A percentile compares a stretch with the other conserved stretches of the same genome.
These are phyloP conservation scores for Saxicola maurus DNA, from an alignment of 2,797 vertebrate genomes.

Conservation along the genomic window DNA sequence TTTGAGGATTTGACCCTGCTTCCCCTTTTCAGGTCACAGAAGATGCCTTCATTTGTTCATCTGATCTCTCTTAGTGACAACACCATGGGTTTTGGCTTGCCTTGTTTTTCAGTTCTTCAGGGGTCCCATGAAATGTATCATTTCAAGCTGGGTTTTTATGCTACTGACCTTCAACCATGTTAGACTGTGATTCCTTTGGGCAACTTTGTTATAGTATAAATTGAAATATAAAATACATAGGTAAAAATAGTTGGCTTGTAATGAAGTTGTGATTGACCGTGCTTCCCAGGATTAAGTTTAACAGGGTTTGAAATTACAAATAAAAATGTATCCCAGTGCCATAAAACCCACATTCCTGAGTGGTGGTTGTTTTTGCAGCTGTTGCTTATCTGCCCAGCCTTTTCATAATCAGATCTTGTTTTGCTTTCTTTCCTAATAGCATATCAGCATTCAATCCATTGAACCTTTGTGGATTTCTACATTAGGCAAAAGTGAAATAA, in stretches of 20 bases:
- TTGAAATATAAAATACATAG: background rate
- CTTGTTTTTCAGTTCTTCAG: background rate
- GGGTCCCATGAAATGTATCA: background rate
- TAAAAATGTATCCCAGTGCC: background rate
- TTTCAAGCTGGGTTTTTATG: constrained; percentile 3
- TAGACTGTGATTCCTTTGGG: background rate
- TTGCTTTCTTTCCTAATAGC: constrained; percentile 64
- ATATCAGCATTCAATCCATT: constrained; percentile 76
- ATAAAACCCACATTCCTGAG: background rate
- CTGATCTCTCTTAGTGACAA: constrained; percentile 8
- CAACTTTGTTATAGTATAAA: background rate
- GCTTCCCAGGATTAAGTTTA: background rate
- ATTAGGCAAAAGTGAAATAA: constrained; percentile 78
- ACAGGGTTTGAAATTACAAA: background rate
- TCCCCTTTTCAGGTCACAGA: background rate
- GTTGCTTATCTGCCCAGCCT: constrained; percentile 18
- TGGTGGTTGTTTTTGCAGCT: constrained; percentile 37
- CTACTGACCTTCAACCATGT: background rate
- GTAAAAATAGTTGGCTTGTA: background rate
- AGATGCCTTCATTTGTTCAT: constrained; percentile 38
- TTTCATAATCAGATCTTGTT: constrained; percentile 36
- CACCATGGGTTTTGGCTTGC: background rate
- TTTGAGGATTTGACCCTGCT: constrained; percentile 13
- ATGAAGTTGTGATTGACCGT: background rate
- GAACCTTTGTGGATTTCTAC: constrained; percentile 77